Evolutionary conservation across 2,113 vertebrate species (phyloP).

Genomic region (Tenebrosternarchus preto): DNA sequence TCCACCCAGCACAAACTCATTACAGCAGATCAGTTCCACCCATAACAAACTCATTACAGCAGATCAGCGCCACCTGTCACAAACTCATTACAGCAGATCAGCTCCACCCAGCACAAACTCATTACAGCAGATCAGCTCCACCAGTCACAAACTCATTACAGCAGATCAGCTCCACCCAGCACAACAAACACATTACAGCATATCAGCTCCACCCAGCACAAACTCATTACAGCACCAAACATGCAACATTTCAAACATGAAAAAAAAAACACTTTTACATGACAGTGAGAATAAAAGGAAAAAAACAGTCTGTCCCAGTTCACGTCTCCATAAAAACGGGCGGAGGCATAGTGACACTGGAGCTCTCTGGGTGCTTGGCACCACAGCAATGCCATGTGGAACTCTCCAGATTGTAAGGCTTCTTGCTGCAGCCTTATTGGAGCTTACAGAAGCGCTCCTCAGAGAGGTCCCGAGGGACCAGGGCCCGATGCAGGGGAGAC

Average conservation of each 20-base stretch:
- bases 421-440: slow-evolving; percentile 72
- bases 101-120: too few species aligned
- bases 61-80: slow-evolving; percentile 4
- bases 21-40: slow-evolving; percentile 1
- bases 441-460: slow-evolving; percentile 72
- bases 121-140: slow-evolving; percentile 7
- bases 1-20: slow-evolving; percentile 21
- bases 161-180: neutral
- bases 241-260: neutral
- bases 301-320: too few species aligned
- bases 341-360: slow-evolving; percentile 3
- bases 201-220: slow-evolving; percentile 1
- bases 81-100: too few species aligned
- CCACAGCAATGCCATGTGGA: slow-evolving; percentile 63
- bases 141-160: slow-evolving; percentile 5
- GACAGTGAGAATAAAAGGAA: too few species aligned
- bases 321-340: slow-evolving; percentile 11
- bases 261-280: slow-evolving; percentile 20
- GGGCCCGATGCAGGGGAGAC: slow-evolving; percentile 21
- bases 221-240: slow-evolving; percentile 9
- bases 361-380: slow-evolving; percentile 60
- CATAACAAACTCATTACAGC: slow-evolving; percentile 4
- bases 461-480: slow-evolving; percentile 60
- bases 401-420: slow-evolving; percentile 74
- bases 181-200: slow-evolving; percentile 1